Base-by-base conservation (phyloP, 1,140 invertebrate species). In the Helicorthomorpha holstii region DNA sequence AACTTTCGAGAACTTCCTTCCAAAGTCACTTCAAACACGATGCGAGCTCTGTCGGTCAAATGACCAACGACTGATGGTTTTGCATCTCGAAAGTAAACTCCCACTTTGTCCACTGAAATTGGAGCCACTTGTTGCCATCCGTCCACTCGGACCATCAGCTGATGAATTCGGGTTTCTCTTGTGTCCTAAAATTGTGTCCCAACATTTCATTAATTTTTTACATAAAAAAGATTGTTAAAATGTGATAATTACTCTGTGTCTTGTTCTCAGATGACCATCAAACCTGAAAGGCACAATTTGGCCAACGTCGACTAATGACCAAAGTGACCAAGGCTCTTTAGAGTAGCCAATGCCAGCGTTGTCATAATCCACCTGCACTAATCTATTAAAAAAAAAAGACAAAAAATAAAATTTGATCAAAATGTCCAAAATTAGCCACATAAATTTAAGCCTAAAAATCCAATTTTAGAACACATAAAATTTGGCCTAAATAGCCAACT, bases 101-200 rank as follows among this genome's bases (percentile, higher is more conserved):
- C 94, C 16, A 96, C 91, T 69, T 85, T 83, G 69, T 98, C 93
- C 1, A 98, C 83, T 1, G 87, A 88, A 1, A 98, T 82, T 16
- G 93, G 88, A 56, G 78, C 75, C 50, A 89, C 77, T 34, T 83
- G 71, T 48, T 78, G 76, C 90, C 91, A 97, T 10, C 90, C 91
- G 57, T 92, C 85, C 21, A 97, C 80, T 51, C 82, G 73, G 12
- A 97, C 81, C 16, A 79, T 73, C 41, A 98, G 75, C 65, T 93
- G 89, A 70, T 95, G 91, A 58, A 83, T 75, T 61, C 74, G 72
- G 41, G 82, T 68, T 52, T 81, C 81, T 65, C 90, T 85, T 0
- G 84, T 84, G 62, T 88, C 79, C 58, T 83, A 74, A 64, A 48
- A 47, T 3, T 34, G n/a, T n/a, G n/a, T n/a, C n/a, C n/a, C n/a